Base-by-base conservation (phyloP, 2,797 vertebrate genomes). In the Dendrocincla fuliginosa region DNA sequence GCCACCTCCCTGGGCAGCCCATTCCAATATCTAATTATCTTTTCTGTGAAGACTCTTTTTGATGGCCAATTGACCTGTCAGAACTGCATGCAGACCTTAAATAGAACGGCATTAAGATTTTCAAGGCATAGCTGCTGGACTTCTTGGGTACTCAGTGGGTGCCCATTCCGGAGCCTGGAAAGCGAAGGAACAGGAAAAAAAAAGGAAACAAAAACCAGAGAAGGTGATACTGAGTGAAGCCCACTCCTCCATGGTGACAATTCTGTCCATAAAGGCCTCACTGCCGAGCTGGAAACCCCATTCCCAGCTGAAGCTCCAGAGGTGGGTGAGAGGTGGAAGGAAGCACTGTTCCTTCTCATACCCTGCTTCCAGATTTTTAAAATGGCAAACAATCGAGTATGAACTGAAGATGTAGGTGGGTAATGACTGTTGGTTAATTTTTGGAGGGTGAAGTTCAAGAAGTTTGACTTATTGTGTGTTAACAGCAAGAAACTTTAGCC, bases 101-200 rank as follows among this genome's bases (percentile, higher is more conserved):
- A 87, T 97, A 97, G 3, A 98, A 97, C 0, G 99, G 99, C 60
- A 98, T 99, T 93, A 98, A 97, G 12, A 95, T 99, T 60, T 98
- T 98, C 5, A 96, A 98, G 1, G 94, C 98, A 82, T 99, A 98
- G 93, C 98, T 99, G 76, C 90, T 99, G 73, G 98, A 99, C 95
- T 99, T 99, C 92, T 97, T 99, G 70, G 99, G 99, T 65, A 97
- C 99, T 37, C 99, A 99, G 86, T 99, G 99, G 79, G 98, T 99
- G 50, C 94, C 99, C 99, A 28, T 99, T 99, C 99, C 3, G 32
- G 92, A 7, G 84, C 97, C 37, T 92, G 97, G 25, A 98, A 94
- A 61, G 96, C 98, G 63, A 96, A 90, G 67, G 83, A 84, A 15
- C 55, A 37, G 85, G 77, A 94, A 47, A 68, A 87, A 89, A 95